Base-by-base conservation (phyloP, 2,888 invertebrate genomes). In the Acleris holmiana region DNA sequence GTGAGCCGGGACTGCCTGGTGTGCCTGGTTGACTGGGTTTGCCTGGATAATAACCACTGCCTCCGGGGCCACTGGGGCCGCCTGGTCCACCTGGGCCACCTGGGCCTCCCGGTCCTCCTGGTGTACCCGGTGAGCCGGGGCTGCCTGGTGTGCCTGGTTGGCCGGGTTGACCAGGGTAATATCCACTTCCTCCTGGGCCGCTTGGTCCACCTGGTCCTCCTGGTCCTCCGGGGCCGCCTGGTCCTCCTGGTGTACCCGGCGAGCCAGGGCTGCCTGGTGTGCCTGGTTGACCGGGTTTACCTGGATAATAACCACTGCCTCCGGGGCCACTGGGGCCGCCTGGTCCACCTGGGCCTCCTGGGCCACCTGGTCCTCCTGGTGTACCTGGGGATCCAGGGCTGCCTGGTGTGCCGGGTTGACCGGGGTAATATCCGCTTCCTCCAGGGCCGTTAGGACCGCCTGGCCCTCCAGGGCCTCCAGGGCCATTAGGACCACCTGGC, bases 161-260 rank as follows among this genome's bases (percentile, higher is more conserved):
- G 57, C 93, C 71, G 4, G 69, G 76, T 25, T 59, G 93, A 92
- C 47, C 79, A 0, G 62, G 62, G 25, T 72, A 71, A 54, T 73
- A 70, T 18, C 73, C 69, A n/a, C 55, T 48, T n/a, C 50, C 50
- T n/a, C 56, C 61, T 21, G 53, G 53, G 19, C 60, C 49, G n/a
- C 35, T 53, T 25, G 59, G 58, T 4, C 65, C 61, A 4, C 61
- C 63, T 19, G 68, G 69, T 18, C 59, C 61, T 92, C 70, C 83
- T 91, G 78, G 94, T 90, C 67, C 86, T 91, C 58, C 80, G 89
- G 75, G 94, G 93, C 44, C 81, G 89, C 72, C 77, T 91, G 73
- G 93, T 89, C 74, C 70, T 21, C 76, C 71, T 5, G 78, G 76
- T 40, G 67, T 68, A 5, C 44, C 44, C n/a, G 44, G 44, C 7